phyloP scores from a whole-genome alignment of 2,888 invertebrate species.

The Chorisops tibialis region DNA sequence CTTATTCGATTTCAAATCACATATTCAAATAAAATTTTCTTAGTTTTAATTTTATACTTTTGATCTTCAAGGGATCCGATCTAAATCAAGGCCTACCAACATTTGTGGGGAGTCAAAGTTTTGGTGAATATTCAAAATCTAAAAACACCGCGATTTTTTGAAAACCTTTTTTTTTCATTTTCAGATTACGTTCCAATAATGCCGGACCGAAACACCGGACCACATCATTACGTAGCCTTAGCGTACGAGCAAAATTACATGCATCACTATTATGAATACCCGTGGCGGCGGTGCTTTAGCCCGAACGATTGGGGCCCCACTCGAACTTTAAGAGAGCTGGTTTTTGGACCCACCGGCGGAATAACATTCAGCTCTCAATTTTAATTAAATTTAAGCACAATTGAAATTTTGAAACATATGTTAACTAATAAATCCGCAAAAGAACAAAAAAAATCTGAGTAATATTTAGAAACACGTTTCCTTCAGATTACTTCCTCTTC shows the following conservation, averaged over 20 bases:
- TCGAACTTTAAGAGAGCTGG: neutral
- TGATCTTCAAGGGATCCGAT: neutral
- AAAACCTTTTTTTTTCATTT: neutral
- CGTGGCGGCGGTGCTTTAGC: conserved; percentile 12
- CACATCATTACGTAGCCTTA: neutral
- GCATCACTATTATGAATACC: conserved; percentile 12
- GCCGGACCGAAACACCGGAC: neutral
- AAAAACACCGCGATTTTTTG: no score
- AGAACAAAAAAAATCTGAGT: neutral
- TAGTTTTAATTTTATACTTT: no score
- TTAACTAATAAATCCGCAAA: no score
- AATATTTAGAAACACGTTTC: neutral
- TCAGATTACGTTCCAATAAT: neutral
- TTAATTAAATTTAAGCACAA: no score
- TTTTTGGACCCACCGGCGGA: conserved; percentile 5
- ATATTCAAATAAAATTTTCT: no score
- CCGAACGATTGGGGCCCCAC: conserved; percentile 11
- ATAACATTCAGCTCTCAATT: neutral
- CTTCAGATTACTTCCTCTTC: no score
- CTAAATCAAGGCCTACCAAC: neutral
- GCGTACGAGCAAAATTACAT: conserved; percentile 14
- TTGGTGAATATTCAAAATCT: neutral
- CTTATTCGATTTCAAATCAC: no score
- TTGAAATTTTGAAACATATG: no score
- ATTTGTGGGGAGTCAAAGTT: conserved; percentile 1